phyloP scores from a whole-genome alignment of 2,888 invertebrate genomes.

The Zaprionus obscuricornis region DNA sequence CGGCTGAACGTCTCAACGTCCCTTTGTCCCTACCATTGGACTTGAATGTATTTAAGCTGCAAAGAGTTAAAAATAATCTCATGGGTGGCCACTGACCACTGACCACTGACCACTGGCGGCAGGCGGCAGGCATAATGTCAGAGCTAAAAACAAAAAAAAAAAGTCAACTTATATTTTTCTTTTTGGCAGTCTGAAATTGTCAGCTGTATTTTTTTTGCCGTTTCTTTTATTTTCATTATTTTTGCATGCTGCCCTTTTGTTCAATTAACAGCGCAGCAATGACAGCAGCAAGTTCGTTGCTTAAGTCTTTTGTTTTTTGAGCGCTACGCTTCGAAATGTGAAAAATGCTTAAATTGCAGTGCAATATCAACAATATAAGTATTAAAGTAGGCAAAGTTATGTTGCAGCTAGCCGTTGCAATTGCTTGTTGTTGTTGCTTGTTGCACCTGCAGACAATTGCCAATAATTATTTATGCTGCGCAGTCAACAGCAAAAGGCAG shows the following conservation, averaged over 20 bases:
- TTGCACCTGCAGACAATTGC: conserved; percentile 80
- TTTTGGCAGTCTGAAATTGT: conserved; percentile 11
- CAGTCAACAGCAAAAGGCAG: conserved; percentile 36
- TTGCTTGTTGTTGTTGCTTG: conserved; percentile 38
- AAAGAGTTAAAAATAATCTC: conserved; percentile 23
- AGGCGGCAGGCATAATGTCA: neutral
- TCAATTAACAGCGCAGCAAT: conserved; percentile 31
- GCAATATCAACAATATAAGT: conserved; percentile 74
- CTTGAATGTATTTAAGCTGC: conserved; percentile 34
- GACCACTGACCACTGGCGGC: too few relatives aligned
- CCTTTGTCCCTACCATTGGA: neutral
- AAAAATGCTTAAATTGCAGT: conserved; percentile 75
- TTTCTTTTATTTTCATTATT: neutral
- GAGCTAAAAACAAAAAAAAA: too few relatives aligned
- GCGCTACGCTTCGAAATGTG: conserved; percentile 57
- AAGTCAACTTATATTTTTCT: neutral
- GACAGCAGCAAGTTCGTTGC: conserved; percentile 70
- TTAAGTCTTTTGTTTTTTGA: conserved; percentile 77
- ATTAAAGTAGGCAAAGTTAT: conserved; percentile 62
- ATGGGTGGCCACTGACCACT: conserved; percentile 47
- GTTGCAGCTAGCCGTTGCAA: conserved; percentile 37
- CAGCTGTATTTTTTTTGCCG: too few relatives aligned
- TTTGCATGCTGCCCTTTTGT: conserved; percentile 19
- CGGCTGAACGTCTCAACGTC: neutral
- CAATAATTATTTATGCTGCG: conserved; percentile 79